Conservation (phyloP, 2,888 invertebrate genomes). For the Podotricha telesiphe region DNA sequence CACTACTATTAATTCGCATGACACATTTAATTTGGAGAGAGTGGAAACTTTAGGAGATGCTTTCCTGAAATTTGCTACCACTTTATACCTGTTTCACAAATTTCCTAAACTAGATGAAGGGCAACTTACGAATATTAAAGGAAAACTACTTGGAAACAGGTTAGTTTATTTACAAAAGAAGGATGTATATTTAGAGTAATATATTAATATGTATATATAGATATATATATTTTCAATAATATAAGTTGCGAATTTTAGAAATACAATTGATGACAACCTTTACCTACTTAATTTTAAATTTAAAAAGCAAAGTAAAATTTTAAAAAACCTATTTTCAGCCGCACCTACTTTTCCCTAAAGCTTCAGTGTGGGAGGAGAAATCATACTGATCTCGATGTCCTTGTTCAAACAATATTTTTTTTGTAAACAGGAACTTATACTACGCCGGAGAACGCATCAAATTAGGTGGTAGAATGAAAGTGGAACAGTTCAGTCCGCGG, state of each 20-base stretch:
- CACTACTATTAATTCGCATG: conserved; percentile 88
- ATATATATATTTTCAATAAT: too few species aligned
- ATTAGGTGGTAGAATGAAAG: conserved; percentile 85
- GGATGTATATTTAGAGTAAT: neutral
- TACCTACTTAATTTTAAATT: too few species aligned
- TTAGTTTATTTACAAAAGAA: conserved; percentile 80
- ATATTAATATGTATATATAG: too few species aligned
- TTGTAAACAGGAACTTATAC: conserved; percentile 86
- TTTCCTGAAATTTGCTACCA: conserved; percentile 91
- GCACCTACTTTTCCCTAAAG: too few species aligned
- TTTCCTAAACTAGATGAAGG: conserved; percentile 90
- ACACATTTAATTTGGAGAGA: conserved; percentile 91
- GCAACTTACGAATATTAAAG: conserved; percentile 88
- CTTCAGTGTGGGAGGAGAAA: too few species aligned
- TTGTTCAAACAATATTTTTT: too few species aligned
- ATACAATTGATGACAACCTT: too few species aligned
- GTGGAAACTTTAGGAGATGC: conserved; percentile 95
- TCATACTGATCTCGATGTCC: too few species aligned
- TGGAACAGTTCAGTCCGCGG: conserved; percentile 85
- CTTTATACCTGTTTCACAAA: conserved; percentile 87
- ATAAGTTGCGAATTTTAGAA: too few species aligned
- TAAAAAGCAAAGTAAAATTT: too few species aligned
- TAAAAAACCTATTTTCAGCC: too few species aligned
- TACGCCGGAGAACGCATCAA: conserved; percentile 85
- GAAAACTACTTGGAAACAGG: conserved; percentile 90